Evolutionary conservation across 2,797 vertebrate species (phyloP), one percentile per base, ranked within the genome.

Genomic region (Scleropages formosus): DNA sequence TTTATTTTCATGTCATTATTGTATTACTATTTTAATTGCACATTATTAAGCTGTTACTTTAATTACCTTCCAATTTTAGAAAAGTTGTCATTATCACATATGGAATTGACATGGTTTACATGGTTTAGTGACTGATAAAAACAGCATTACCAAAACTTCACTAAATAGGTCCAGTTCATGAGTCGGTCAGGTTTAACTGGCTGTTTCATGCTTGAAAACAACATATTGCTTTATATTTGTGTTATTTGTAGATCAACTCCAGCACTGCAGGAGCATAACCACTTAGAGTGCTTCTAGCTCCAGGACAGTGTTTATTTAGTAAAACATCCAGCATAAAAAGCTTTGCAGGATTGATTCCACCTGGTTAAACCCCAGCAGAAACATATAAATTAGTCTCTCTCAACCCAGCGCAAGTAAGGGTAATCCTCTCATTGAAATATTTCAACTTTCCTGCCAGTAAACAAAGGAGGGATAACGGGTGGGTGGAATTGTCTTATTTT

Each of bases 361-460:
- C 89, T 87, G 85, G 86, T 90, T 89, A 90, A 93, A 91, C 79
- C 90, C 88, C 88, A 91, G 93, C 92, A 94, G 94, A 94, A 95
- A 95, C 93, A 94, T 94, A 95, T 94, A 94, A 95, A 94, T 95
- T 94, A 91, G 94, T 94, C 93, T 93, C 91, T 90, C 87, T 93
- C 90, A 93, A 91, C 91, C 86, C 90, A 89, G 88, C 84, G 92
- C 90, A 93, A 94, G 93, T 91, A 90, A 90, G 91, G 88, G 89
- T 95, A 95, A 95, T 95, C 93, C 93, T 92, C 93, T 93, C 91
- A 92, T 93, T 94, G 93, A 93, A 91, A 87, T 91, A 90, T 90
- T 92, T 93, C 91, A 90, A 93, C 90, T 92, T 89, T 92, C 90
- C 88, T 89, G 86, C 87, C 80, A 85, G 89, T 92, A 93, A 93